Base-by-base conservation (phyloP, 2,797 vertebrate species). In the Chiroxiphia lanceolata region DNA sequence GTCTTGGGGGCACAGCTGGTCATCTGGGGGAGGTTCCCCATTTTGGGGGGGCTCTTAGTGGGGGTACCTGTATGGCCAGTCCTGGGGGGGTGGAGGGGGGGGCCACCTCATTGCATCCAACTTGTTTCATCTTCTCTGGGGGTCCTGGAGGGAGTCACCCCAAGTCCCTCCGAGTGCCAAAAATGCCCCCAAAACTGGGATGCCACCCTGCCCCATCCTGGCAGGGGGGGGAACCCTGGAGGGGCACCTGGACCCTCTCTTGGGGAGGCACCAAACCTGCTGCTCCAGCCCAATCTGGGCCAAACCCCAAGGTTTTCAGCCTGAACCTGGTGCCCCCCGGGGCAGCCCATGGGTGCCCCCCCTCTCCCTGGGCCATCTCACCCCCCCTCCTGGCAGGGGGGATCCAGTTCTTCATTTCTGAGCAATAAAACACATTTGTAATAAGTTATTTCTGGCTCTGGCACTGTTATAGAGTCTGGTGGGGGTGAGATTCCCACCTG, bases 401-500 rank as follows among this genome's bases (percentile, higher is more conserved):
- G 75, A 40, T 34, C 59, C 63, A 68, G 82, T 61, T 87, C 54
- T 81, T 67, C 77, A 45, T 69, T 90, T 83, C 42, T 76, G 76
- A 92, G 57, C 83, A 97, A 97, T 97, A 97, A 97, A 97, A 15
- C 70, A 51, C 82, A 13, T 45, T 90, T 92, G 87, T 48, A 59
- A n/a, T 56, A 65, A 56, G 83, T 67, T 68, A 88, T 36, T 90
- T 21, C 34, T 9, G 27, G 78, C 80, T 36, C 42, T 19, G 17
- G 54, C 57, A 22, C 81, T 3, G 31, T 63, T 27, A 9, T 4
- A 50, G 60, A 70, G 38, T 9, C 34, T 3, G 4, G 22, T 0
- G 4, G 9, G 9, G 3, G 29, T 56, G 54, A 48, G 27, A 13
- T 1, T 22, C 61, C 68, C 15, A 9, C 6, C 3, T 5, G 40